A percentile compares a stretch with the other conserved stretches of the same genome.
phyloP scores from a whole-genome alignment of 2,113 vertebrate genomes.

The Glaucidium brasilianum region DNA sequence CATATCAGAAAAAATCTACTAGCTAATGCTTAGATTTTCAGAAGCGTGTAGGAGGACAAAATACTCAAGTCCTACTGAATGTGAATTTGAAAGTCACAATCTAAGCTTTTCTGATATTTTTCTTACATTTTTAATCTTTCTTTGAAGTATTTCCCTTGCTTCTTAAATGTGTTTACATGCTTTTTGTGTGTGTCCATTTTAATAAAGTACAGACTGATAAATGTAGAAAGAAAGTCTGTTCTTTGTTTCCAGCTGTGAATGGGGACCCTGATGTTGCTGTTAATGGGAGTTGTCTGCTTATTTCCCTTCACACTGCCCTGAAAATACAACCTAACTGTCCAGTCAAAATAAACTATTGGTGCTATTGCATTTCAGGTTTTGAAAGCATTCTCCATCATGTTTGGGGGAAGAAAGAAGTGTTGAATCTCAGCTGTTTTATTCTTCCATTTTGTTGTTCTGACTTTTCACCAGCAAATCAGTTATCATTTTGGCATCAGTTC shows the following conservation, averaged over 20 bases:
- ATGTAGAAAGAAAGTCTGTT: neutral
- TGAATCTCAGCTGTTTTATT: neutral
- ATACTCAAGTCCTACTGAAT: neutral
- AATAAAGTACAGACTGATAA: conserved; percentile 32
- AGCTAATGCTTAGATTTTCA: neutral
- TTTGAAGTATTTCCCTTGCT: neutral
- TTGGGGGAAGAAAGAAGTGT: neutral
- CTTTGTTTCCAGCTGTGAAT: conserved; percentile 24
- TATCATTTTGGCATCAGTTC: neutral
- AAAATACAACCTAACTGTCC: neutral
- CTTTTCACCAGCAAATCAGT: neutral
- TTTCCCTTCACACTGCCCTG: neutral
- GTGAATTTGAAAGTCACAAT: neutral
- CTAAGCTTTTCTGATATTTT: neutral
- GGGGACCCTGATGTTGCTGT: neutral
- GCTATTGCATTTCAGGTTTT: conserved; percentile 4
- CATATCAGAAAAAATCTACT: neutral
- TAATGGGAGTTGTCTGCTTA: conserved; percentile 8
- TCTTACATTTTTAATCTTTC: neutral
- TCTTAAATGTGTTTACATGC: neutral
- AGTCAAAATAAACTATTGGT: conserved; percentile 25
- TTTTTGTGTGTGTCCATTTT: neutral
- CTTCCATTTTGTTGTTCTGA: neutral
- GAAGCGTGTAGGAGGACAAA: neutral
- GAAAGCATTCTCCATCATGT: neutral